These are phyloP conservation scores for Agapornis roseicollis DNA, from an alignment of 2,113 vertebrate genomes.

Conservation along the genomic window DNA sequence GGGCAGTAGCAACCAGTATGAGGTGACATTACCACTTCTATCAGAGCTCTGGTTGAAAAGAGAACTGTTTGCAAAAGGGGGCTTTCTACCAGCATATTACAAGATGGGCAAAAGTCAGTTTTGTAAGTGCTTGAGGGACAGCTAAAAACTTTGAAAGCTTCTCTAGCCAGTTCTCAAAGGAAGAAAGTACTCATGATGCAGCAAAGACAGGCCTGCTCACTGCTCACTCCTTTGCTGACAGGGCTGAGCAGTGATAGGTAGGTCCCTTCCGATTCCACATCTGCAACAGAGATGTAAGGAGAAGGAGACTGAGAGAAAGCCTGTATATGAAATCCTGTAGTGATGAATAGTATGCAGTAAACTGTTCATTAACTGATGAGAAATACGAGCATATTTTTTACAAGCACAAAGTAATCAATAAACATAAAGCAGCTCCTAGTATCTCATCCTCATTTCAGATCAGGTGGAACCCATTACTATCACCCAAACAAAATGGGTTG, in stretches of 20 bases:
- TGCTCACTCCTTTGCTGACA: not conserved
- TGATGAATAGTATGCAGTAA: not conserved
- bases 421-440: rapidly evolving
- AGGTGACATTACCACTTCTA: not conserved
- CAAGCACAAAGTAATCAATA: not conserved
- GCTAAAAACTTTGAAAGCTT: not conserved
- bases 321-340: not conserved
- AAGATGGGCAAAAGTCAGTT: not conserved
- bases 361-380: not conserved
- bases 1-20: not conserved
- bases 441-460: not conserved
- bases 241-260: not conserved
- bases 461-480: not conserved
- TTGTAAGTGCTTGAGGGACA: not conserved
- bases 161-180: not conserved
- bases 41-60: not conserved
- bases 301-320: not conserved
- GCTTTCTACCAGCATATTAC: not conserved
- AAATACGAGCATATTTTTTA: not conserved
- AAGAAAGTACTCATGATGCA: not conserved
- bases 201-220: not conserved
- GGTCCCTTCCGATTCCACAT: not conserved
- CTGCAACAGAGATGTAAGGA: not conserved
- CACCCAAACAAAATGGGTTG: not conserved
- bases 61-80: not conserved